A percentile compares a stretch with the other conserved stretches of the same genome.
Conservation (phyloP, 2,888 invertebrate genomes). For the Iselma pallidipennis region DNA sequence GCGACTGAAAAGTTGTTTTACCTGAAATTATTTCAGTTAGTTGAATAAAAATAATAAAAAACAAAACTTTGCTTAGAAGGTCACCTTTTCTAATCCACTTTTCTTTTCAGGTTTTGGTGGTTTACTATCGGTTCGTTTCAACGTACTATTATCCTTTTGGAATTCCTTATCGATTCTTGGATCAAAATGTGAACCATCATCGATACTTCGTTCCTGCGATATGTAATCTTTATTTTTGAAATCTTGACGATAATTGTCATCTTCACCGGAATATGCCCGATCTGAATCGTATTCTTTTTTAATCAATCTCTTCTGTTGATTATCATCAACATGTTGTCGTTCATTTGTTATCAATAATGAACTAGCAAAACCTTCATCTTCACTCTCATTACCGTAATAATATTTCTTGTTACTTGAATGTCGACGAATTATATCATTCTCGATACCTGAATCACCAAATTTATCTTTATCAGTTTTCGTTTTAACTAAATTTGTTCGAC, state of each 20-base stretch:
- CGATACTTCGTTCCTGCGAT: constrained; percentile 64
- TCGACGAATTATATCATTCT: constrained; percentile 74
- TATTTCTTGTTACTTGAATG: constrained; percentile 60
- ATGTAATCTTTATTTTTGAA: constrained; percentile 60
- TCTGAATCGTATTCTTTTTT: constrained; percentile 44
- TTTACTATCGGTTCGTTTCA: constrained; percentile 57
- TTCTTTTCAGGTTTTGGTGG: constrained; percentile 68
- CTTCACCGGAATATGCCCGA: constrained; percentile 36
- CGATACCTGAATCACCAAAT: constrained; percentile 78
- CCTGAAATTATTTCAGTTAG: constrained; percentile 51
- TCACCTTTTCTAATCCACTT: constrained; percentile 74
- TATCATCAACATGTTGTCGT: constrained; percentile 72
- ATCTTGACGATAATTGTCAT: constrained; percentile 50
- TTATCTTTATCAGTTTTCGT: constrained; percentile 54
- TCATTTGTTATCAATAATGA: constrained; percentile 74
- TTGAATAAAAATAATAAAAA: constrained; percentile 1
- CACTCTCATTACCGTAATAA: constrained; percentile 61
- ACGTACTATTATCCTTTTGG: constrained; percentile 44
- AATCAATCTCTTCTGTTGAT: constrained; percentile 49
- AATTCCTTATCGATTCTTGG: constrained; percentile 64
- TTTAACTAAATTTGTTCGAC: constrained; percentile 1
- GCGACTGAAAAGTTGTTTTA: constrained; percentile 76
- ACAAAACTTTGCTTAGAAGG: constrained; percentile 9
- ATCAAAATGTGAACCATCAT: constrained; percentile 70
- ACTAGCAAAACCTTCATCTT: constrained; percentile 72